phyloP scores from a whole-genome alignment of 2,888 invertebrate species.

The Volucella zonaria region DNA sequence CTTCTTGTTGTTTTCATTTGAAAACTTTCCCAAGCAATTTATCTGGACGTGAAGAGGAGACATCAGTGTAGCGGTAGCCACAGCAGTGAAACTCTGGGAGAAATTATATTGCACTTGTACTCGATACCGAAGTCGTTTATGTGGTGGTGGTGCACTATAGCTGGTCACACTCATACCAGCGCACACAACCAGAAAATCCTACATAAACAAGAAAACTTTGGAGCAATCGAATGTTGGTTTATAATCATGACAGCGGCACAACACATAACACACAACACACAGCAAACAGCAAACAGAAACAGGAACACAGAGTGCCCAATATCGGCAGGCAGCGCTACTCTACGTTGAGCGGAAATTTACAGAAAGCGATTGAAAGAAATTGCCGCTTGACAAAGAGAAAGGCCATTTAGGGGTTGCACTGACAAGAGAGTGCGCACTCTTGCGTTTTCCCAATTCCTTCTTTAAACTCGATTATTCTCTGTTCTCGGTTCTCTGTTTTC shows the following conservation, averaged over 20 bases:
- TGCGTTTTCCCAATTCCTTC: not conserved
- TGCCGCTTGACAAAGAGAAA: slow-evolving; percentile 38
- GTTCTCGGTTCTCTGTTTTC: not conserved
- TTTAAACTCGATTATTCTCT: too few relatives aligned
- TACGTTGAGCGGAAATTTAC: not conserved
- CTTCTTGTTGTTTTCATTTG: slow-evolving; percentile 1
- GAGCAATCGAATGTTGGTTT: slow-evolving; percentile 14
- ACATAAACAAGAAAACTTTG: slow-evolving; percentile 29
- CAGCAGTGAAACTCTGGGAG: slow-evolving; percentile 1
- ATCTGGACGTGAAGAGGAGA: not conserved
- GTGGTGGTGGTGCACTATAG: not conserved
- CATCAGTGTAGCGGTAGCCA: not conserved
- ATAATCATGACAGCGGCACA: slow-evolving; percentile 32
- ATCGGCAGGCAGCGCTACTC: not conserved
- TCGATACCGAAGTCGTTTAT: slow-evolving; percentile 2
- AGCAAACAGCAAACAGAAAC: not conserved
- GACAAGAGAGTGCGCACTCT: slow-evolving; percentile 12
- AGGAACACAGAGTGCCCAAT: too few relatives aligned
- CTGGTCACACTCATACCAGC: slow-evolving; percentile 22
- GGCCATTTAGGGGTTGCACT: slow-evolving; percentile 33
- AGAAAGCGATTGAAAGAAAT: slow-evolving; percentile 50
- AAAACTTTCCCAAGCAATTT: slow-evolving; percentile 9
- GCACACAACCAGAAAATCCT: slow-evolving; percentile 33
- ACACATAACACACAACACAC: too few relatives aligned
- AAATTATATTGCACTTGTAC: slow-evolving; percentile 23